Base-by-base conservation (phyloP, 2,797 vertebrate genomes). In the Cyprinella venusta region DNA sequence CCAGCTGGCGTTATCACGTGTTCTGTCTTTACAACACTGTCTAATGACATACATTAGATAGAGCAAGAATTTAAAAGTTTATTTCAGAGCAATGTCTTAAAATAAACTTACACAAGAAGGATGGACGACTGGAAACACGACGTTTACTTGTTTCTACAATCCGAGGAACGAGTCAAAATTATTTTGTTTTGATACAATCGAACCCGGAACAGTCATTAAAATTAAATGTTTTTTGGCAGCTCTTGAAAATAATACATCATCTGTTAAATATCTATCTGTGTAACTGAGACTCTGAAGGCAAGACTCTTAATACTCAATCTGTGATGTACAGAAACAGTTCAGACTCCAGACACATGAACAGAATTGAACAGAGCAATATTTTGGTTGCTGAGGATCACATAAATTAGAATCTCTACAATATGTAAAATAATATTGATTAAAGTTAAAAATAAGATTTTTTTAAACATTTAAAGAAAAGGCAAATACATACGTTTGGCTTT, bases 291-390 rank as follows among this genome's bases (percentile, higher is more conserved):
- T 68, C 48, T 54, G 56, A 61, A 72, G 56, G 61, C 76, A 68
- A 69, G 30, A 21, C 24, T n/a, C 68, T 15, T 48, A 33, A 67
- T 42, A 50, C 10, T 42, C 61, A 18, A 48, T 40, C 50, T 63
- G 30, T 50, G 12, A 61, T 21, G 50, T 33, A 80, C 74, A 80
- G 70, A 85, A 85, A 67, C 67, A 84, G 71, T 12, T 71, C 76
- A 78, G 79, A 86, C 79, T 24, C 82, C 76, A 78, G 79, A 86
- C 79, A 80, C 72, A 48, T 61, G 68, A 80, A 88, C 92, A 94
- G 81, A 94, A 95, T 38, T 97, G 89, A 94, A 84, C 82, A 82
- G 83, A 79, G 80, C 80, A 86, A 76, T 85, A 84, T 89, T 87
- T 85, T 86, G 86, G 80, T 83, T 86, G 85, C 80, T 79, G 70